Evolutionary conservation across 2,888 invertebrate genomes (phyloP), one percentile per base, ranked within the genome.

Genomic region (Ochlodes sylvanus): DNA sequence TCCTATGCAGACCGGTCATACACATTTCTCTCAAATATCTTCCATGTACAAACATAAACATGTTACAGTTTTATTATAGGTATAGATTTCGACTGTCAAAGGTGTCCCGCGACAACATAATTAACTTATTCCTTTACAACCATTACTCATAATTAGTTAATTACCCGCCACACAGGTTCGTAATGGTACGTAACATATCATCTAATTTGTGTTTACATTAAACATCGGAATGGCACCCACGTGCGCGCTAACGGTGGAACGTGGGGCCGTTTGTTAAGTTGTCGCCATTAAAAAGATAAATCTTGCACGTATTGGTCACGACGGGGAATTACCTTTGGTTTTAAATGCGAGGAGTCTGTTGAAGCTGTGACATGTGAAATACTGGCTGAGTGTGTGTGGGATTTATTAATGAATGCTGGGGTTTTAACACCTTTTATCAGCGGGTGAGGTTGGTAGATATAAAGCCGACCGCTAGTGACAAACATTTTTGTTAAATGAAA

Each of bases 101-200:
- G n/a, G n/a, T n/a, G n/a, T n/a, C n/a, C n/a, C n/a, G n/a, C n/a
- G n/a, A n/a, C 38, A 9, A 3, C 1, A 10, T 38, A 38, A 38
- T 38, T 38, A 38, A 38, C 3, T 38, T 38, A 38, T 10, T 38
- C 38, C 38, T 38, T 38, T 38, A 38, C 15, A 47, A 47, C n/a
- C 44, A 47, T 47, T 17, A 47, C 44, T 47, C 15, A 47, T 17
- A 17, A 47, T 47, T 47, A 44, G n/a, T 44, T 15, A 2, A n/a
- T n/a, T n/a, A n/a, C n/a, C n/a, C n/a, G n/a, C 15, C 44, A 6
- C 44, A 17, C 42, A 14, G n/a, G 54, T 57, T 57, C 57, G 41
- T 58, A 58, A 58, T 58, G 57, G 38, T 42, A 42, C 17, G 17
- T 47, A 9, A 47, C 17, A 9, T 47, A 47, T 47, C 17, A 47